Percentiles rank a stretch among this genome's conserved stretches.
These are phyloP conservation scores for Sebastes vulpes DNA, from an alignment of 2,797 vertebrate species.

Conservation along the genomic window DNA sequence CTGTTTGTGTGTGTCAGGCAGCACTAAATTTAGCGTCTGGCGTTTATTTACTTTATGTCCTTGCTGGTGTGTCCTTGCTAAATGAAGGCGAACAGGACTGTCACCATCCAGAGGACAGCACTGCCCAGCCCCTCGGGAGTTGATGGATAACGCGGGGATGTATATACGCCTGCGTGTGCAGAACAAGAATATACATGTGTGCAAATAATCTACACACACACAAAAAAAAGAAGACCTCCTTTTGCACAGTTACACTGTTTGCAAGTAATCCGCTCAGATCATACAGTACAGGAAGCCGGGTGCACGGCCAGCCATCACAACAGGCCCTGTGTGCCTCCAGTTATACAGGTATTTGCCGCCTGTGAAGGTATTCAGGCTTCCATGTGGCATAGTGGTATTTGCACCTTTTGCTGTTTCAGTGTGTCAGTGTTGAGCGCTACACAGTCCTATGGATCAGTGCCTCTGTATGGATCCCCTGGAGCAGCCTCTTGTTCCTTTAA, in stretches of 20 bases:
- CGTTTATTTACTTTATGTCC: slow-evolving; percentile 84
- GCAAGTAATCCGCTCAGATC: slow-evolving; percentile 62
- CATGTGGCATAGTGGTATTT: slow-evolving; percentile 79
- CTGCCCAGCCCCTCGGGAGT: slow-evolving; percentile 61
- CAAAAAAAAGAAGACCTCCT: slow-evolving; percentile 3
- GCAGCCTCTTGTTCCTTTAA: slow-evolving; percentile 82
- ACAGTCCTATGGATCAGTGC: slow-evolving; percentile 80
- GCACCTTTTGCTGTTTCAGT: slow-evolving; percentile 77
- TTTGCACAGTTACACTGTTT: slow-evolving; percentile 33
- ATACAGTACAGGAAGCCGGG: slow-evolving; percentile 61
- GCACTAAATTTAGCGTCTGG: slow-evolving; percentile 81
- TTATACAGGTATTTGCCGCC: slow-evolving; percentile 77
- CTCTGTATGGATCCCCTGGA: slow-evolving; percentile 75
- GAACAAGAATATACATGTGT: slow-evolving; percentile 43
- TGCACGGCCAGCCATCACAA: slow-evolving; percentile 57
- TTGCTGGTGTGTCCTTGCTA: slow-evolving; percentile 85
- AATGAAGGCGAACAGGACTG: slow-evolving; percentile 78
- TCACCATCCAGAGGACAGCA: slow-evolving; percentile 73
- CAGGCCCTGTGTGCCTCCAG: slow-evolving; percentile 63
- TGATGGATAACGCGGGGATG: slow-evolving; percentile 64
- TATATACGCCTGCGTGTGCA: slow-evolving; percentile 14
- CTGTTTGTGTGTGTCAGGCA: slow-evolving; percentile 52
- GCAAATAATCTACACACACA: slow-evolving; percentile 31
- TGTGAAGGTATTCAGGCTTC: slow-evolving; percentile 73
- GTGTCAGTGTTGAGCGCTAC: slow-evolving; percentile 71